Percentiles rank a stretch among this genome's conserved stretches.
These are phyloP conservation scores for Ceratina calcarata DNA, from an alignment of 1,140 invertebrate species.

Conservation along the genomic window DNA sequence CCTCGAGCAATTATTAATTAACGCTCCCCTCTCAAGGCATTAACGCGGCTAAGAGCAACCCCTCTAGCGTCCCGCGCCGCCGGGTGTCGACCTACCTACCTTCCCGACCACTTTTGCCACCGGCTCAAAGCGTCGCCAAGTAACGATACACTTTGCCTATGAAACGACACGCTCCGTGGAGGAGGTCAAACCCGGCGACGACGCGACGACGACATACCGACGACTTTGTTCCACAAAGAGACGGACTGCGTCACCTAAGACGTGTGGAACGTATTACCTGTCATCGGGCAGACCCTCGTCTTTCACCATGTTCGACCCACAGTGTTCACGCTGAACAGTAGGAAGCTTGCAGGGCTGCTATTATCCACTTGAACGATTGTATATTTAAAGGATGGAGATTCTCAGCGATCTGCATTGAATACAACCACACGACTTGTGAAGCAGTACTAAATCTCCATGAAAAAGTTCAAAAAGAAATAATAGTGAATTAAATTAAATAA, in stretches of 20 bases:
- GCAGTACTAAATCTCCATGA: too few relatives aligned
- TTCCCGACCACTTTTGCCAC: constrained; percentile 66
- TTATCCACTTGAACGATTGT: too few relatives aligned
- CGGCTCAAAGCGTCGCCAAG: constrained; percentile 74
- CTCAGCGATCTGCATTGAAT: too few relatives aligned
- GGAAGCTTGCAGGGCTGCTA: too few relatives aligned
- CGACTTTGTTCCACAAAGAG: constrained; percentile 71
- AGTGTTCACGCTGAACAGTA: too few relatives aligned
- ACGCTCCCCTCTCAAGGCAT: constrained; percentile 78
- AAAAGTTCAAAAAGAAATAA: too few relatives aligned
- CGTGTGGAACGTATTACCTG: constrained; percentile 36
- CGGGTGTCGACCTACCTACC: constrained; percentile 53
- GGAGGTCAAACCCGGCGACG: constrained; percentile 68
- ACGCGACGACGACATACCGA: not conserved
- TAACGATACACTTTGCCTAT: constrained; percentile 77
- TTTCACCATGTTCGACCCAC: too few relatives aligned
- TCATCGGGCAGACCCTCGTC: constrained; percentile 6
- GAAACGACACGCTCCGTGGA: constrained; percentile 59
- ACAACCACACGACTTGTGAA: too few relatives aligned
- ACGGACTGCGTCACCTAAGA: constrained; percentile 48
- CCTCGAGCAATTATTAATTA: constrained; percentile 80
- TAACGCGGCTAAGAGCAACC: constrained; percentile 78
- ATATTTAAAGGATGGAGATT: too few relatives aligned
- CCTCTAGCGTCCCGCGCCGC: constrained; percentile 65
- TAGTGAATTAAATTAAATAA: too few relatives aligned